Evolutionary conservation across 2,888 invertebrate genomes (phyloP).

Genomic region (Mythimna loreyi): DNA sequence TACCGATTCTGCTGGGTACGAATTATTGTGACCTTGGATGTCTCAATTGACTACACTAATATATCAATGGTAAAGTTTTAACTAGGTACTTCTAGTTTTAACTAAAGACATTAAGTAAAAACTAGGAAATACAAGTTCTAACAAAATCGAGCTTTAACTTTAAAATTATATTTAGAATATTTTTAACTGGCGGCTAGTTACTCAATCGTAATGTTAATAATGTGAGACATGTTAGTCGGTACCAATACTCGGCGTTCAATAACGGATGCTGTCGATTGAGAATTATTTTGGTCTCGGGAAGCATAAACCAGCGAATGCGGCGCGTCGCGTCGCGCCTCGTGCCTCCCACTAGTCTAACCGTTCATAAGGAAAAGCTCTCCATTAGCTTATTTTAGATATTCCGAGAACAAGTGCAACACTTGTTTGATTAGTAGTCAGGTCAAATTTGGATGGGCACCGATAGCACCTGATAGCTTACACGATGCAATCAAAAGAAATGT

Average conservation of each 20-base stretch:
- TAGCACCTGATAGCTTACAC: too few relatives aligned
- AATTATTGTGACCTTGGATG: too few relatives aligned
- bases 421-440: conserved; percentile 39
- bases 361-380: conserved; percentile 80
- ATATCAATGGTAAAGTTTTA: too few relatives aligned
- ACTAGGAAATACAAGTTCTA: too few relatives aligned
- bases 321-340: conserved; percentile 56
- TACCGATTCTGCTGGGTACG: too few relatives aligned
- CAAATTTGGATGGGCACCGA: conserved; percentile 20
- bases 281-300: conserved; percentile 88
- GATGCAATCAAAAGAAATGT: too few relatives aligned
- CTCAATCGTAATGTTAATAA: conserved; percentile 65
- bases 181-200: conserved; percentile 64
- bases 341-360: conserved; percentile 71
- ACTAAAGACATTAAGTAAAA: too few relatives aligned
- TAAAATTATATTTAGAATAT: too few relatives aligned
- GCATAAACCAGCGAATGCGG: conserved; percentile 79
- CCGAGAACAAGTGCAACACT: conserved; percentile 67
- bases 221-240: conserved; percentile 59
- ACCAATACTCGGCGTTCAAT: conserved; percentile 76
- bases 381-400: conserved; percentile 68
- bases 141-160: too few relatives aligned
- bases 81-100: too few relatives aligned
- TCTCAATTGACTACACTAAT: too few relatives aligned
- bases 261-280: conserved; percentile 86